A percentile compares a stretch with the other conserved stretches of the same genome.
phyloP scores from a whole-genome alignment of 1,140 invertebrate genomes.

The Lepidurus couesii region DNA sequence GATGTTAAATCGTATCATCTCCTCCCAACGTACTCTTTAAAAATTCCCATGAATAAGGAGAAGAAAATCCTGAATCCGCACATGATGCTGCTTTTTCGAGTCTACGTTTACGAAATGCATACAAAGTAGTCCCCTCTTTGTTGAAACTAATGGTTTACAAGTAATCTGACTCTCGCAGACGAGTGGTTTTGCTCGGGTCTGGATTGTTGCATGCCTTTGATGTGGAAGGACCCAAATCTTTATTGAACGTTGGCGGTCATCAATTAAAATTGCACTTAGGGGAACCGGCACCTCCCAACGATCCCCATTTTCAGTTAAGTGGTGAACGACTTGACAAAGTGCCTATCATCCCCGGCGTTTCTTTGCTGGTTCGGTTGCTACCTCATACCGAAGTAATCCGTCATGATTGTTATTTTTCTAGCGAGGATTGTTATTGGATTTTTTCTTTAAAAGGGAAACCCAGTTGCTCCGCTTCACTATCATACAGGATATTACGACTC shows the following conservation, averaged over 20 bases:
- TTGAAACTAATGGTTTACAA: not conserved
- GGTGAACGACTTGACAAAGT: not conserved
- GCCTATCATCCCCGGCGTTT: slow-evolving; percentile 5
- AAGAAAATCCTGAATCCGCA: slow-evolving; percentile 16
- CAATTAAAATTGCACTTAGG: slow-evolving; percentile 19
- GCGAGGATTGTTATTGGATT: not conserved
- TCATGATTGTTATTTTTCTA: not conserved
- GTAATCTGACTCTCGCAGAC: not conserved
- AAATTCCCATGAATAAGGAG: slow-evolving; percentile 13
- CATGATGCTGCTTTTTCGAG: slow-evolving; percentile 5
- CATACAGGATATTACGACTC: slow-evolving; percentile 4
- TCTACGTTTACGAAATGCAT: slow-evolving; percentile 19
- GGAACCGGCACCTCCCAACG: not conserved
- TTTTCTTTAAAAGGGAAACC: not conserved
- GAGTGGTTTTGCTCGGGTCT: not conserved
- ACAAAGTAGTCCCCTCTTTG: not conserved
- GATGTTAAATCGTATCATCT: not conserved
- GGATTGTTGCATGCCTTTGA: slow-evolving; percentile 15
- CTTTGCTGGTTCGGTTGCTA: not conserved
- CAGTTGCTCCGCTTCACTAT: not conserved
- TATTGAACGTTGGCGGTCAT: slow-evolving; percentile 11
- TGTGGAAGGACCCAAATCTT: slow-evolving; percentile 5
- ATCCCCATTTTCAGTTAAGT: slow-evolving; percentile 11
- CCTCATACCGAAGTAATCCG: not conserved
- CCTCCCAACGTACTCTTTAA: not conserved